Base-by-base conservation (phyloP, 2,797 vertebrate species). In the Karalla daura region DNA sequence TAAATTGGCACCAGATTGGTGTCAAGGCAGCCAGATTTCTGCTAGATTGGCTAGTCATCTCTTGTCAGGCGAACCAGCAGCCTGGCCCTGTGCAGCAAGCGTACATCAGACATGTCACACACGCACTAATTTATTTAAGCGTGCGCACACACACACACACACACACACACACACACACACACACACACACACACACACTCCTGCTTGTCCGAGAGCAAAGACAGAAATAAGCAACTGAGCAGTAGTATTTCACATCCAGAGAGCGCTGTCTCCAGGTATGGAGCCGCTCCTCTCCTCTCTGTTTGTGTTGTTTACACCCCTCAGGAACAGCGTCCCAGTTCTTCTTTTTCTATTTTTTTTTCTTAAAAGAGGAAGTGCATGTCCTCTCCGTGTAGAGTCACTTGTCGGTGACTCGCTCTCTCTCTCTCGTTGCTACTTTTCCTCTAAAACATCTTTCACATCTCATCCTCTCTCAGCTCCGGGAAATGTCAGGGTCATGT, bases 1-100 rank as follows among this genome's bases (percentile, higher is more conserved):
- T 86, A 88, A 90, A 93, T 88, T 87, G 87, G 65, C 85, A 88
- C 67, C 87, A 90, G 70, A 76, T 79, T 80, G 74, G 84, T 87
- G 86, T 88, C 85, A 86, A 84, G 78, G 53, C 56, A 52, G 74
- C 61, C 24, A 63, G 70, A 74, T 65, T 76, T 70, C 65, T 46
- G 47, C 54, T 74, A 85, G 83, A 89, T 85, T 83, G 83, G 83
- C 61, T 59, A 32, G 70, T 85, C 85, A 77, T 89, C 76, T 80
- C 78, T 73, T 53, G 61, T 88, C 75, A 63, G 67, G 65, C 33
- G 43, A 81, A 70, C 58, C 71, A 73, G 69, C 67, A 50, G 59
- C 80, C 58, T 43, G 46, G n/a, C 59, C 54, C 53, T 35, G 58
- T 55, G 73, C 76, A 86, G 80, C 75, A 83, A 84, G 63, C 58